These are phyloP conservation scores for Solenopsis fugax DNA, from an alignment of 1,140 invertebrate species.

Conservation along the genomic window DNA sequence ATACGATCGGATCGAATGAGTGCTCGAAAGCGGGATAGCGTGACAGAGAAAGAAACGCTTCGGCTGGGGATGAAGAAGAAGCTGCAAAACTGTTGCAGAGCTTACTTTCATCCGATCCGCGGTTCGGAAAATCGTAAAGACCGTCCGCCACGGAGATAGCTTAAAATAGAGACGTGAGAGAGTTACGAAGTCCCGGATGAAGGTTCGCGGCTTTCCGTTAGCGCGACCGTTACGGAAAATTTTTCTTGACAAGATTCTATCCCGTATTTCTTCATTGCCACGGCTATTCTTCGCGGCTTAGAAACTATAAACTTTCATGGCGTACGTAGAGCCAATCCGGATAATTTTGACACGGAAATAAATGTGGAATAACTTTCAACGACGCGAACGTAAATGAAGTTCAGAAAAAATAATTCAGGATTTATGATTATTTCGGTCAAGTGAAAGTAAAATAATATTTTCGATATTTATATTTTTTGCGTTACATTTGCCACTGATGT, in stretches of 20 bases:
- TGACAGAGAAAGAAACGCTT: neutral
- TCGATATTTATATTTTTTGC: neutral
- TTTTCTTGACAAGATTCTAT: slow-evolving; percentile 70
- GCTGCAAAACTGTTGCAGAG: slow-evolving; percentile 68
- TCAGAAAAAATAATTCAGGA: neutral
- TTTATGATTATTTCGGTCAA: neutral
- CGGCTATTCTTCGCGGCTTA: slow-evolving; percentile 49
- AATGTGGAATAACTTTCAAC: neutral
- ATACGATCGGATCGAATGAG: neutral
- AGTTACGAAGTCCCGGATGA: slow-evolving; percentile 71
- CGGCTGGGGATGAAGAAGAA: neutral
- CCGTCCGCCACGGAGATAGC: slow-evolving; percentile 67
- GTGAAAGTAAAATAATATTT: neutral
- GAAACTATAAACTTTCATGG: slow-evolving; percentile 62
- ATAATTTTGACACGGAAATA: slow-evolving; percentile 25
- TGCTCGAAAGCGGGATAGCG: neutral
- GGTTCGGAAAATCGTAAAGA: slow-evolving; percentile 73
- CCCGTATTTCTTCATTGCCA: slow-evolving; percentile 70
- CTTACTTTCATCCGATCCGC: slow-evolving; percentile 73
- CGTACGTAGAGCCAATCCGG: neutral
- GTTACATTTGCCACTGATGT: neutral
- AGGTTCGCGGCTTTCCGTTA: slow-evolving; percentile 64
- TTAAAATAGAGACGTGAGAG: slow-evolving; percentile 74
- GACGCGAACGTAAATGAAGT: neutral
- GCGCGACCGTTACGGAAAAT: slow-evolving; percentile 61